Base-by-base conservation (phyloP, 2,888 invertebrate genomes). In the Harmothoe impar region DNA sequence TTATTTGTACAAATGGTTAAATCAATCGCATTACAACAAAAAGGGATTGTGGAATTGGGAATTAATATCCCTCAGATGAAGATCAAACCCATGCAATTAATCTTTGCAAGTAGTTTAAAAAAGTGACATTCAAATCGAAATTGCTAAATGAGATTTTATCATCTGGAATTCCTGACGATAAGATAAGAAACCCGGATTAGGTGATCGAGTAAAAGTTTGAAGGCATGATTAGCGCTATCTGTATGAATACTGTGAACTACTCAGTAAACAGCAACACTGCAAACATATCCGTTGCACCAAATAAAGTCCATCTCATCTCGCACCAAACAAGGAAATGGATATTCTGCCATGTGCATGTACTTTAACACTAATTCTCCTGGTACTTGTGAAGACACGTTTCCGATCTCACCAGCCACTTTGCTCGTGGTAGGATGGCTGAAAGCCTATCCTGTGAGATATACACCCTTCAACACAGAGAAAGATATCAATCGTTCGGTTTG, bases 401-500 rank as follows among this genome's bases (percentile, higher is more conserved):
- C 77, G 29, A 77, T 31, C 77, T 31, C 29, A 20, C 33, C 35
- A 20, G 81, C 35, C 33, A 25, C 81, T 35, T 25, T 81, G 10
- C 20, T 43, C 7, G 43, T 17, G 43, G 62, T n/a, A 62, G 20
- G 12, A n/a, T 5, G 62, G 15, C 3, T 72, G 72, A 72, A 72
- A 72, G 31, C 29, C 72, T 72, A 72, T 72, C 25, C 72, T 72
- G 29, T 72, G 81, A 81, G 35, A 81, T 33, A 43, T 35, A 35
- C 81, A 7, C 35, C 43, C 33, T 43, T 43, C 35, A 33, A 23
- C 81, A 43, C 81, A 81, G 81, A 81, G 81, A 81, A 43, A 81
- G 81, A 81, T 81, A 81, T 81, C 81, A 81, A 81, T 81, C 81
- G 35, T 81, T 81, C 35, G 23, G 17, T 25, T 43, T 81, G 81